Conservation (phyloP, 1,140 invertebrate species). For the Condylostylus longicornis region DNA sequence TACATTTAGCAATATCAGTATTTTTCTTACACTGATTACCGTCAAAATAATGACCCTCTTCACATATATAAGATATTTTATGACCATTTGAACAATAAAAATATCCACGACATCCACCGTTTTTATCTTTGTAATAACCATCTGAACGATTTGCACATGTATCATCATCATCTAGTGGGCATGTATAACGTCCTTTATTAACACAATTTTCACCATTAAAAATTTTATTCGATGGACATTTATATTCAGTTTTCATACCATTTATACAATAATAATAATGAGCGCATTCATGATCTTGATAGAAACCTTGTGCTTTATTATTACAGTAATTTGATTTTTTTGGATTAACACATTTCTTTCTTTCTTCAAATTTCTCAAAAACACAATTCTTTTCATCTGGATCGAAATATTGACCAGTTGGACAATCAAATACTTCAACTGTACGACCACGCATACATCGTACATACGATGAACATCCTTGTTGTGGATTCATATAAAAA, state of each 20-base stretch:
- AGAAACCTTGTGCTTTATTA: slow-evolving; percentile 33
- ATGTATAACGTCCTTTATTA: slow-evolving; percentile 24
- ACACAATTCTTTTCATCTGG: slow-evolving; percentile 3
- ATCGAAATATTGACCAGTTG: slow-evolving; percentile 8
- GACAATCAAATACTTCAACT: slow-evolving; percentile 5
- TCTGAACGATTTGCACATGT: slow-evolving; percentile 36
- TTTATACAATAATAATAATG: slow-evolving; percentile 37
- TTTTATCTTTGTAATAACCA: slow-evolving; percentile 39
- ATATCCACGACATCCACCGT: slow-evolving; percentile 40
- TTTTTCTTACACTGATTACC: slow-evolving; percentile 36
- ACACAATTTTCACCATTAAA: slow-evolving; percentile 38
- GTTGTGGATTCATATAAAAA: slow-evolving; percentile 7
- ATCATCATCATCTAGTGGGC: slow-evolving; percentile 34
- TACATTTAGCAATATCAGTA: slow-evolving; percentile 32
- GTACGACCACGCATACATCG: slow-evolving; percentile 3
- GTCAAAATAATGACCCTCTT: slow-evolving; percentile 36
- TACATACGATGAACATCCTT: slow-evolving; percentile 5
- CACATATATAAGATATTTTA: slow-evolving; percentile 39
- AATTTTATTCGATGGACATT: slow-evolving; percentile 31
- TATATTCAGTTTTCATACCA: slow-evolving; percentile 28
- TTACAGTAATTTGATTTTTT: slow-evolving; percentile 29
- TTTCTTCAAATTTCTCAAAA: slow-evolving; percentile 2
- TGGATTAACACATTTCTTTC: slow-evolving; percentile 1
- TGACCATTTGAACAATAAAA: slow-evolving; percentile 39
- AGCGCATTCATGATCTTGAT: slow-evolving; percentile 36